Evolutionary conservation across 2,113 vertebrate species (phyloP), one percentile per base, ranked within the genome.

Genomic region (Sylvilagus bachmani): DNA sequence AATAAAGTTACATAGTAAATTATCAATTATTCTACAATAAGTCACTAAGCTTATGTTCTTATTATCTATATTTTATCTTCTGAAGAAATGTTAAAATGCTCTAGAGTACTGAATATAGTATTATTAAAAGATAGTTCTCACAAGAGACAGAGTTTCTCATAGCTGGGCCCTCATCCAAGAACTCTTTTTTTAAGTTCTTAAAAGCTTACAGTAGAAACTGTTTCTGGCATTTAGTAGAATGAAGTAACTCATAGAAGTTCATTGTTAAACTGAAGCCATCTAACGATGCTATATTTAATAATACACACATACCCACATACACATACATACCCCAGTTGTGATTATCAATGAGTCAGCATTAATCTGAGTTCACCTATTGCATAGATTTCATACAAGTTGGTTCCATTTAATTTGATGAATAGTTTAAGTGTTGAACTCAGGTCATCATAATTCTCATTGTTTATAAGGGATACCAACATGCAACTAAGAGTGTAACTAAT

Each of bases 121-220:
- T 86, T 92, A 78, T 92, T 91, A 81, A 95, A 83, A 33, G 14
- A n/a, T 80, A 80, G n/a, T 73, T 90, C 14, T 90, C 70, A 84
- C 2, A 31, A 29, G 55, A 88, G 27, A 62, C 14, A 51, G 27
- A 87, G n/a, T 89, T 94, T 91, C 16, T 89, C 6, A 71, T 78
- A 90, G 1, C n/a, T 81, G 55, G 38, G 55, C 33, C 51, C 9
- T 90, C 58, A 86, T 85, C 38, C 75, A 96, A 87, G 6, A 75
- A 25, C 4, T 19, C 2, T 86, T 83, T 62, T 22, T 74, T 55
- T 33, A 62, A 83, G 29, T 86, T 92, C 33, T 83, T 92, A 71
- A 94, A 89, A 70, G 24, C 22, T 70, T 83, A 44, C 7, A 80
- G 4, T 38, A 25, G 11, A 82, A 64, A 88, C 10, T 66, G 25